Base-by-base conservation (phyloP, 2,797 vertebrate species). In the Hypotaenidia philippensis region DNA sequence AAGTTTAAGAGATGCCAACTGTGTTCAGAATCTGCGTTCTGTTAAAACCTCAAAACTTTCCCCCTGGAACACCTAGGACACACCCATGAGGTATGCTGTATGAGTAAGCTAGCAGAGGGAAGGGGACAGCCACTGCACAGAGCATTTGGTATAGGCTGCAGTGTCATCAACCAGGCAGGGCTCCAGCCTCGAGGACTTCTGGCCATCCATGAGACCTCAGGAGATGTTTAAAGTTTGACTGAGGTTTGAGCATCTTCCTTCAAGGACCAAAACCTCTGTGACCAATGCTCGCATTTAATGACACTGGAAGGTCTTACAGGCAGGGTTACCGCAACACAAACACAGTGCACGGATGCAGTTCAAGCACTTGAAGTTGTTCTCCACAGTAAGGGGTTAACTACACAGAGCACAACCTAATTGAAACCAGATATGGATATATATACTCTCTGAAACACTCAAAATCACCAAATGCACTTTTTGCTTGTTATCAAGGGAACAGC, bases 321-420 rank as follows among this genome's bases (percentile, higher is more conserved):
- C 19, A 29, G 26, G 47, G 61, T 53, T 74, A 64, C 12, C n/a
- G 34, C 31, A 83, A 63, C 38, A 65, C 13, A 47, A 83, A 55
- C 0, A 0, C 27, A 44, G 27, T 0, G 0, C 52, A 5, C 0
- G 1, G 66, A 76, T 2, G 23, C 1, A 2, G 10, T 13, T 83
- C 2, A 1, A 65, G 31, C 26, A 71, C 78, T 19, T 86, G 9
- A 89, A 79, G 44, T 10, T 80, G 65, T 91, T 76, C 68, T 80
- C 89, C 40, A 64, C 27, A 72, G 21, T 27, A 88, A 76, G 22
- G 75, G 47, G 69, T 59, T 92, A 85, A 86, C 41, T 34, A 38
- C 5, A 55, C 52, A 66, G 36, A 80, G 40, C 27, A 75, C 6
- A 50, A 64, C 20, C 23, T 89, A 65, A 94, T 19, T 66, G 53